Percentiles rank a stretch among this genome's conserved stretches.
Evolutionary conservation across 1,140 invertebrate genomes (phyloP).

Genomic region (Diabrotica virgifera): DNA sequence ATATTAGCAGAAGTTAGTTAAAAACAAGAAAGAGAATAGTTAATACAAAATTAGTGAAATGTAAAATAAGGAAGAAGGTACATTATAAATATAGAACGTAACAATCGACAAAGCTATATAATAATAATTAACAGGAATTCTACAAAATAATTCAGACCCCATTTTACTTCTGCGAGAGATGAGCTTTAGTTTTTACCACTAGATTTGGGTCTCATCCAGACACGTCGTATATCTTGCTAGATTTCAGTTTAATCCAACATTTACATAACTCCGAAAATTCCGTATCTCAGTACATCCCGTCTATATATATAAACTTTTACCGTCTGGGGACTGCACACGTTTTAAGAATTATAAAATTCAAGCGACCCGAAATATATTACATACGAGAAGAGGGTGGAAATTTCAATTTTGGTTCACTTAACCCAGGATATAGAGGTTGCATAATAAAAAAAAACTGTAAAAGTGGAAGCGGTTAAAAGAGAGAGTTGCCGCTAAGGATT

Average conservation of each 20-base stretch:
- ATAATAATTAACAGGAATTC: too few relatives aligned
- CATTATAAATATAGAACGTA: too few relatives aligned
- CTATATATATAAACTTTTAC: conserved; percentile 1
- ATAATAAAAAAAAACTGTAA: not conserved
- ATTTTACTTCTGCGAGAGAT: too few relatives aligned
- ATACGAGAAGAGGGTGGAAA: not conserved
- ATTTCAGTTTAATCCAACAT: conserved; percentile 3
- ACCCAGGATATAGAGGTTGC: not conserved
- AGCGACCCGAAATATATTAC: not conserved
- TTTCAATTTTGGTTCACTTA: conserved; percentile 1
- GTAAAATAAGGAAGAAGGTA: too few relatives aligned
- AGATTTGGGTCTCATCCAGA: not conserved
- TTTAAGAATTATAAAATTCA: conserved; percentile 3
- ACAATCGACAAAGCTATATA: too few relatives aligned
- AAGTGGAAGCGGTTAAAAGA: not conserved
- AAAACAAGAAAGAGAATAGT: too few relatives aligned
- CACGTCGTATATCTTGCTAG: not conserved
- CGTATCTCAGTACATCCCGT: not conserved
- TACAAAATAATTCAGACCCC: too few relatives aligned
- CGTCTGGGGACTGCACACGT: conserved; percentile 1
- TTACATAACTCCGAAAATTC: not conserved
- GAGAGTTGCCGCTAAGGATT: too few relatives aligned
- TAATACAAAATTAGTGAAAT: too few relatives aligned
- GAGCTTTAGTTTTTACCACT: not conserved
- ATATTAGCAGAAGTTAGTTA: too few relatives aligned